Percentiles rank a stretch among this genome's conserved stretches.
These are phyloP conservation scores for Epizoanthus scotinus DNA, from an alignment of 92 coral and sea anemone genomes.

Conservation along the genomic window DNA sequence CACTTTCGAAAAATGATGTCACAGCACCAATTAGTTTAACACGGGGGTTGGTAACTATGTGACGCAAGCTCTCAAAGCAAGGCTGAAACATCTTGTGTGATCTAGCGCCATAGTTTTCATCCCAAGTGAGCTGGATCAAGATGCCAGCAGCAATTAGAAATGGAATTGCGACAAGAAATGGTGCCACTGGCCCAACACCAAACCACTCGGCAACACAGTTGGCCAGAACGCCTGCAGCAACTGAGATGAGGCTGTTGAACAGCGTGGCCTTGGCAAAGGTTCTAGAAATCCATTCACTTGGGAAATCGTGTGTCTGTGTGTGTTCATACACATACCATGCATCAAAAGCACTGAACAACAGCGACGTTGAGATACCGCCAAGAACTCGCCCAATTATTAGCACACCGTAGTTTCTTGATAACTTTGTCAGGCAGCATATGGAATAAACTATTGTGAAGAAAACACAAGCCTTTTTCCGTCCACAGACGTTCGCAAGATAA, in stretches of 20 bases:
- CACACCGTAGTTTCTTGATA: conserved; percentile 85
- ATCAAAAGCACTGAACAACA: conserved; percentile 93
- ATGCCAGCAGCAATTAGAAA: conserved; percentile 78
- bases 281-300: conserved; percentile 87
- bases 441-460: conserved; percentile 91
- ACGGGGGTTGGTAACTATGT: conserved; percentile 77
- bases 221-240: conserved; percentile 84
- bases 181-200: conserved; percentile 94
- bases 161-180: conserved; percentile 93
- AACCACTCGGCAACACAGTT: conserved; percentile 91
- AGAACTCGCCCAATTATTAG: conserved; percentile 86
- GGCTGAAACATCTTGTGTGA: conserved; percentile 75
- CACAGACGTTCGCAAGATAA: conserved; percentile 84
- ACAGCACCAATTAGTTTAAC: conserved; percentile 87
- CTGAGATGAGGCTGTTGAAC: conserved; percentile 89
- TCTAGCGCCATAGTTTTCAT: conserved; percentile 94
- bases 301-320: conserved; percentile 91
- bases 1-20: conserved; percentile 94
- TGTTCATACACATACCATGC: conserved; percentile 98
- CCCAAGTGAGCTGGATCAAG: conserved; percentile 86
- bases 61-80: conserved; percentile 89
- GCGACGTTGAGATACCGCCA: conserved; percentile 95
- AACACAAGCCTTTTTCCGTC: conserved; percentile 94
- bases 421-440: conserved; percentile 86
- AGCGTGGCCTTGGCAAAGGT: conserved; percentile 95